These are phyloP conservation scores for Ceratotherium simum DNA, from an alignment of 2,113 vertebrate species.

Conservation along the genomic window DNA sequence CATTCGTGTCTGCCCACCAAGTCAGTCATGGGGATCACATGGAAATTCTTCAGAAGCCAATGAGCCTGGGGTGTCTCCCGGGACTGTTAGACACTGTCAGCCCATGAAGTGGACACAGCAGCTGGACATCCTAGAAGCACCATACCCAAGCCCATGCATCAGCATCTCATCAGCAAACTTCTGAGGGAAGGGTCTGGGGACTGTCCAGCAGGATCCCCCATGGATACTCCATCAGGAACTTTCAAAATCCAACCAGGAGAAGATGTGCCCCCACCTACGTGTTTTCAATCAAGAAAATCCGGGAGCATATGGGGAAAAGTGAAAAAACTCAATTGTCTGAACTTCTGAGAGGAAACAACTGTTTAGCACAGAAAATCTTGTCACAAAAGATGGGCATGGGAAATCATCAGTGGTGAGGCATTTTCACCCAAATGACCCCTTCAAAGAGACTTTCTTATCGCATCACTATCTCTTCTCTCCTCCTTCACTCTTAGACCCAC, in stretches of 20 bases:
- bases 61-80: neutral
- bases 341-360: neutral
- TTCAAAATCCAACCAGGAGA: neutral
- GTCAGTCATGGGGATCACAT: neutral
- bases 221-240: neutral
- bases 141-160: neutral
- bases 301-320: neutral
- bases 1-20: neutral
- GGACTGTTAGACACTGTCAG: neutral
- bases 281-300: neutral
- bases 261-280: neutral
- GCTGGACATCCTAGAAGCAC: neutral
- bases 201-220: neutral
- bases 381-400: neutral
- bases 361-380: neutral
- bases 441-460: constrained; percentile 65
- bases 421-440: constrained; percentile 53
- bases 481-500: neutral
- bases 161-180: neutral
- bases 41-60: neutral
- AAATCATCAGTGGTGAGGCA: neutral
- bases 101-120: neutral
- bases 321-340: neutral
- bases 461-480: constrained; percentile 23
- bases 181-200: neutral